Conservation (phyloP, 64 coral and sea anemone genomes). For the Trachythela sp. region DNA sequence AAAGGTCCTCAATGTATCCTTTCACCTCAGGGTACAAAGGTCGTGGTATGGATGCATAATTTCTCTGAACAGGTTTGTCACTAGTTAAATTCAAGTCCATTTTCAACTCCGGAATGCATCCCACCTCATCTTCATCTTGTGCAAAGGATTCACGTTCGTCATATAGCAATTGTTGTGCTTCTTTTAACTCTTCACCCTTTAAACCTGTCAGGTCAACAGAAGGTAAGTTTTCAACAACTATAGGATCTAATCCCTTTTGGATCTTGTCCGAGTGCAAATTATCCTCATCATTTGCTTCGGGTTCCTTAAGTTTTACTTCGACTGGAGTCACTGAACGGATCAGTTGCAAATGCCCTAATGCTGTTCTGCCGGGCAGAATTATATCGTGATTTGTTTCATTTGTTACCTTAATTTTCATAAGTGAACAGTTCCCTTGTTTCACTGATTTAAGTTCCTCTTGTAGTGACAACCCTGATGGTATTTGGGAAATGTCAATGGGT, state of each 20-base stretch:
- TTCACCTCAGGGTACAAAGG: background rate
- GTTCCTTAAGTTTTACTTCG: background rate
- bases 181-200: background rate
- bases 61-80: background rate
- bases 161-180: background rate
- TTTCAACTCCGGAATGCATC: too few species aligned
- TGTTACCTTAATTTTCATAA: slow-evolving; percentile 40
- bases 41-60: background rate
- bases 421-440: slow-evolving; percentile 34
- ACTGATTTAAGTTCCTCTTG: slow-evolving; percentile 55
- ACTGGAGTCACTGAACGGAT: slow-evolving; percentile 10
- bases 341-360: slow-evolving; percentile 13
- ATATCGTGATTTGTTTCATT: slow-evolving; percentile 48
- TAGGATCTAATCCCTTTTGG: background rate
- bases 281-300: background rate
- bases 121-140: background rate
- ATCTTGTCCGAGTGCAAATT: background rate
- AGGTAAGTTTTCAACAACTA: background rate
- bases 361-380: slow-evolving; percentile 26
- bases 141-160: background rate
- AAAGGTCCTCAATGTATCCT: background rate
- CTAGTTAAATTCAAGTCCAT: background rate
- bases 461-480: slow-evolving; percentile 42
- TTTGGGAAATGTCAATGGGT: slow-evolving; percentile 4
- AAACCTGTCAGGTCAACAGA: background rate